These are phyloP conservation scores for Microcebus ravelobensis DNA, from an alignment of 2,113 vertebrate species.

Conservation along the genomic window DNA sequence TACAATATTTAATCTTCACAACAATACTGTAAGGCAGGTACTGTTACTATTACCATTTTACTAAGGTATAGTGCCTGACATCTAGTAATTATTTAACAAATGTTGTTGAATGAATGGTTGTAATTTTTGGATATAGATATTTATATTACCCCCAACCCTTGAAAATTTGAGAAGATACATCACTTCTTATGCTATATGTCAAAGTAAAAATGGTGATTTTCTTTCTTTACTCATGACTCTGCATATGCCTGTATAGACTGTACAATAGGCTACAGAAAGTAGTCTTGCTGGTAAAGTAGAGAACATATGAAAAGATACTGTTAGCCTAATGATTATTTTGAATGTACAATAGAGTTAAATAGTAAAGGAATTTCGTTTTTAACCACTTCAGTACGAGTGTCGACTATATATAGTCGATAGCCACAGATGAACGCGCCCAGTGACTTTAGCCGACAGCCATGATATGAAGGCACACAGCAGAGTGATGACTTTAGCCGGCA, in stretches of 20 bases:
- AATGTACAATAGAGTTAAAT: background rate
- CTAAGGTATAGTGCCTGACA: background rate
- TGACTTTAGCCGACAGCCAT: no score
- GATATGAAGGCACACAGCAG: no score
- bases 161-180: background rate
- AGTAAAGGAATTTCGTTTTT: background rate
- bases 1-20: background rate
- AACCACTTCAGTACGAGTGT: no score
- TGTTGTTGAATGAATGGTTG: background rate
- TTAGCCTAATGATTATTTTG: background rate
- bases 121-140: background rate
- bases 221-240: background rate
- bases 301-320: background rate
- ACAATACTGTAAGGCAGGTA: background rate
- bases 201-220: background rate
- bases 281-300: background rate
- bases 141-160: background rate
- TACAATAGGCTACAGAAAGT: background rate
- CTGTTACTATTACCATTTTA: background rate
- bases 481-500: no score
- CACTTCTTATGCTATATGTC: background rate
- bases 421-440: no score
- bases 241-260: background rate
- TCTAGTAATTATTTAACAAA: background rate
- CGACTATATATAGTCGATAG: no score